Base-by-base conservation (phyloP, 2,888 invertebrate genomes). In the Oxyteleia sp. region DNA sequence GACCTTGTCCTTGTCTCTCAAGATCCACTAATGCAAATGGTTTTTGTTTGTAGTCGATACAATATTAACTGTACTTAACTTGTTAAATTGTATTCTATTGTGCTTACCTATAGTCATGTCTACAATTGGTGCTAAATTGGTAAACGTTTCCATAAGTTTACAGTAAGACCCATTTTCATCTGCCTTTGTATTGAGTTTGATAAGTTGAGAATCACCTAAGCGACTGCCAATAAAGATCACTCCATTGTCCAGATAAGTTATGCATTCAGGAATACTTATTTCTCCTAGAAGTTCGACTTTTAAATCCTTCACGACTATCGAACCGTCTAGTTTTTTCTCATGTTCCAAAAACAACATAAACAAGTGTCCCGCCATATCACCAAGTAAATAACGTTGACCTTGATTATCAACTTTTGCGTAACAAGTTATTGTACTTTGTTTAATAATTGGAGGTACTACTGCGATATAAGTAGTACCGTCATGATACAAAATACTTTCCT, bases 191-290 rank as follows among this genome's bases (percentile, higher is more conserved):
- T 97, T 97, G 71, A 99, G 94, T 90, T 98, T 96, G 5, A 99
- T 97, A 4, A 99, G 94, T 85, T 99, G 99, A 0, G 99, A 99
- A 93, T 99, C 99, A 0, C 99, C 99, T 63, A 99, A 95, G 11
- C 99, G 95, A 0, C 99, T 99, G 0, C 99, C 99, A 87, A 99
- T 96, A 92, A 97, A 99, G 23, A 99, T 96, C 7, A 99, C 99
- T 8, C 99, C 99, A 93, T 99, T 99, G 94, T 99, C 99, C 84
- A 99, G 94, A 93, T 99, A 99, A 0, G 99, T 99, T 92, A 99
- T 97, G 91, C 99, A 98, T 93, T 99, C 99, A 0, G 99, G 99
- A 81, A 99, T 98, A 4, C 97, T 97, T 66, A 98, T 97, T 93
- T 98, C 98, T 16, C 98, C 98, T 3, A 99, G 94, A 13, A 98